A percentile compares a stretch with the other conserved stretches of the same genome.
Conservation (phyloP, 2,797 vertebrate genomes). For the Hyperoplus lanceolatus region DNA sequence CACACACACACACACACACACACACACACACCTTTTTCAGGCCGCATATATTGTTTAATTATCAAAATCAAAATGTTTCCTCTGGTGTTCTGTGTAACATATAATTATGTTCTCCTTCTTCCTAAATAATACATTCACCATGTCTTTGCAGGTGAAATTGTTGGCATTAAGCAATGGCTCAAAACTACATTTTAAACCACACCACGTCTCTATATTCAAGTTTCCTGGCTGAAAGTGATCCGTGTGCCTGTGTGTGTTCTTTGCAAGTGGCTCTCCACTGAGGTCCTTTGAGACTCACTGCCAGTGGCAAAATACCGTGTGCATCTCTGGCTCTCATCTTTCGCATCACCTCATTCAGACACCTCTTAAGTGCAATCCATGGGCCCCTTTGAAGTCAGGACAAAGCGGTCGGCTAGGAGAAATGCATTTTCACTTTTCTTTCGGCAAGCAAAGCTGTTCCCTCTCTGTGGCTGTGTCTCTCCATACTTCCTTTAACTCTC, state of each 20-base stretch:
- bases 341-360: conserved; percentile 70
- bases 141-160: conserved; percentile 23
- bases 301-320: conserved; percentile 53
- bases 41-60: conserved; percentile 10
- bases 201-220: conserved; percentile 4
- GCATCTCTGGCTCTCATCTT: conserved; percentile 60
- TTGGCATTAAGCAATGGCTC: conserved; percentile 13
- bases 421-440: conserved; percentile 62
- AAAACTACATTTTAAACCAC: conserved; percentile 30
- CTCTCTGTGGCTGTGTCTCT: conserved; percentile 6
- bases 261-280: conserved; percentile 17
- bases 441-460: conserved; percentile 39
- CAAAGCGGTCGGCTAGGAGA: conserved; percentile 57
- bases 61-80: conserved; percentile 3
- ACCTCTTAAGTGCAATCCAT: conserved; percentile 63
- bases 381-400: conserved; percentile 75
- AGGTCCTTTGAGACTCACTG: conserved; percentile 59
- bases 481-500: conserved; percentile 26
- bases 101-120: conserved; percentile 15
- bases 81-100: not conserved
- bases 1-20: not conserved
- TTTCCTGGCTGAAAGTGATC: conserved; percentile 39
- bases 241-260: conserved; percentile 22
- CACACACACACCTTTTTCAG: not conserved
- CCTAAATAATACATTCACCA: conserved; percentile 18